Evolutionary conservation across 2,797 vertebrate genomes (phyloP).

Genomic region (Xyrichtys novacula): DNA sequence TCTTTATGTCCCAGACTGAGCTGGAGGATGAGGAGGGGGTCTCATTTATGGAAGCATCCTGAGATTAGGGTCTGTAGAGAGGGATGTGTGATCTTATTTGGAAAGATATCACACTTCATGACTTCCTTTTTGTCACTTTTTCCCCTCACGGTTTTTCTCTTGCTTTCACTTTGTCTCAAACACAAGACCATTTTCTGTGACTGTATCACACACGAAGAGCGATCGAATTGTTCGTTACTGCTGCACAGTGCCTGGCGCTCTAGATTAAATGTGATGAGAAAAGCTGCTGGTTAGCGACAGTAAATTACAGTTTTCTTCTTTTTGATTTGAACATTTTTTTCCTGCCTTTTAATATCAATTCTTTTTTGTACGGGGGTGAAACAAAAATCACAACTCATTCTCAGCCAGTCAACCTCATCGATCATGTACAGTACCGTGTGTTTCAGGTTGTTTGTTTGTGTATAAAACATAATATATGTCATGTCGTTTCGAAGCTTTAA

Average conservation of each 20-base stretch:
- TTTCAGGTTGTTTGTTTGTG: slow-evolving; percentile 52
- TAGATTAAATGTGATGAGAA: slow-evolving; percentile 56
- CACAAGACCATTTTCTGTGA: slow-evolving; percentile 19
- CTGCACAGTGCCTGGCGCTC: slow-evolving; percentile 64
- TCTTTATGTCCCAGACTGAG: slow-evolving; percentile 39
- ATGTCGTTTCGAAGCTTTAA: slow-evolving; percentile 55
- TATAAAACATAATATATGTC: slow-evolving; percentile 39
- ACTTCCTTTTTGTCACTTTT: neutral
- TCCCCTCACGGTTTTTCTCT: neutral
- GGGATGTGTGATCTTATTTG: slow-evolving; percentile 17
- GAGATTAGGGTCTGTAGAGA: slow-evolving; percentile 36
- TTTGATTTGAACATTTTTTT: slow-evolving; percentile 12
- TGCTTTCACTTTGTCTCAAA: slow-evolving; percentile 14
- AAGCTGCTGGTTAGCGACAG: slow-evolving; percentile 78
- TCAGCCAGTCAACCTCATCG: slow-evolving; percentile 30
- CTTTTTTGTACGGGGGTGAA: slow-evolving; percentile 20
- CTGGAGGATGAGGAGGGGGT: slow-evolving; percentile 10
- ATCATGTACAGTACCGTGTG: slow-evolving; percentile 39
- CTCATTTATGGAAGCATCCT: slow-evolving; percentile 30
- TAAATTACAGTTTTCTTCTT: slow-evolving; percentile 45
- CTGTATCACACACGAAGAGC: slow-evolving; percentile 34
- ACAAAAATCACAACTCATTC: slow-evolving; percentile 29
- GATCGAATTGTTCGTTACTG: slow-evolving; percentile 36
- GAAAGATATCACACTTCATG: neutral
- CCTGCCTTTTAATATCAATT: slow-evolving; percentile 17